Conservation (phyloP, 2,113 vertebrate species). For the Burhinus bistriatus region DNA sequence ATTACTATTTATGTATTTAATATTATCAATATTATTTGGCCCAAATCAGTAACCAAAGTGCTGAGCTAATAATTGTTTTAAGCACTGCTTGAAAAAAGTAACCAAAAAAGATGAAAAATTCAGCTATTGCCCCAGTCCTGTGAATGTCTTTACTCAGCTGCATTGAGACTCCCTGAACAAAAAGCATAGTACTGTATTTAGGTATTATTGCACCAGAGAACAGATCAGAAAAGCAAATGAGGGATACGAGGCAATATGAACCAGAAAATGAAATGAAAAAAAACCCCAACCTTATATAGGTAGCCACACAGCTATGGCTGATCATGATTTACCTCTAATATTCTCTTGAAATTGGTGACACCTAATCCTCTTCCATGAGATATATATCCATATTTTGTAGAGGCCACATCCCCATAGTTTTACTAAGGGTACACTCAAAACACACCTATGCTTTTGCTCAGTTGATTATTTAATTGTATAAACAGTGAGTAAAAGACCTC, state of each 20-base stretch:
- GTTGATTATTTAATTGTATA: not conserved
- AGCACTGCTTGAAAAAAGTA: not conserved
- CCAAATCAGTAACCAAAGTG: not conserved
- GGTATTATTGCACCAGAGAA: not conserved
- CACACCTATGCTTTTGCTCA: not conserved
- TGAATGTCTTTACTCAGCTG: not conserved
- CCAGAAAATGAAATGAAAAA: not conserved
- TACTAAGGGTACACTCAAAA: not conserved
- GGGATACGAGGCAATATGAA: not conserved
- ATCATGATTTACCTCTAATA: not conserved
- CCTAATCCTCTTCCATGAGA: not conserved
- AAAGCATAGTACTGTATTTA: not conserved
- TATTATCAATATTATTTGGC: not conserved
- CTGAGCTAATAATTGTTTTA: not conserved
- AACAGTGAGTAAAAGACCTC: not conserved
- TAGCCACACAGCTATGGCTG: not conserved
- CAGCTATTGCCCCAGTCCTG: not conserved
- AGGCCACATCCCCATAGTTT: not conserved
- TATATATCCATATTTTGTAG: not conserved
- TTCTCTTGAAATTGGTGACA: not conserved
- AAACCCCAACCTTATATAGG: rapidly evolving
- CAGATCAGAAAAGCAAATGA: not conserved
- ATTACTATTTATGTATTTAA: not conserved
- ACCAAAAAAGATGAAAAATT: not conserved
- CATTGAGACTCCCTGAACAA: not conserved